Evolutionary conservation across 2,888 invertebrate species (phyloP), one percentile per base, ranked within the genome.

Genomic region (Anaspis maculata): DNA sequence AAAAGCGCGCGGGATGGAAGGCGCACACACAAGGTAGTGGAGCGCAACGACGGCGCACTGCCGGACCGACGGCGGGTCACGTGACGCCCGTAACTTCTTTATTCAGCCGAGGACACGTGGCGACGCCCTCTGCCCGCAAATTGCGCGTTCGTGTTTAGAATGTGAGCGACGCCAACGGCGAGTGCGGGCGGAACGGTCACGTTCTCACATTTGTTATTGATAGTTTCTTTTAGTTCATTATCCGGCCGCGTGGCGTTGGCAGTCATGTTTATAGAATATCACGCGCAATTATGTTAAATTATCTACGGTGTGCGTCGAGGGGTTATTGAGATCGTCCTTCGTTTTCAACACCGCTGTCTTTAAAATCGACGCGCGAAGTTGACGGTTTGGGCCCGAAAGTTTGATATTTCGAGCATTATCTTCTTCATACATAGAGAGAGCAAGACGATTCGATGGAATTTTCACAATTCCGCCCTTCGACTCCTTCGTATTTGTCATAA

Each of bases 101-200:
- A 61, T 61, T 59, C 57, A 51, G 56, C 51, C 51, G 52, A 46
- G 48, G 58, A 55, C 65, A 63, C 64, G 64, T 64, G 64, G 54
- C 61, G 57, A 62, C 63, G 62, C 64, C 64, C 62, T 55, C 62
- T 52, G 54, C 55, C 66, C 65, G 56, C 66, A 66, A 66, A 66
- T 64, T 63, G 64, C 56, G 50, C 59, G 36, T 45, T 36, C 37
- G 34, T 30, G 30, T 19, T 61, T 42, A 56, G 62, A 62, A 27
- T 59, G 59, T 59, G 52, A 51, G 12, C 31, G 10, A 24, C 10
- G 10, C 2, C 6, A 13, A 16, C 11, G 2, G 5, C 9, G 22
- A 6, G 13, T 13, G 13, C 10, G 15, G 15, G 30, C 16, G 9
- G 11, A 15, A 34, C 13, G 25, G 15, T 49, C 52, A 57, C 60